These are phyloP conservation scores for Cataglyphis cursor DNA, from an alignment of 2,888 invertebrate genomes.

Conservation along the genomic window DNA sequence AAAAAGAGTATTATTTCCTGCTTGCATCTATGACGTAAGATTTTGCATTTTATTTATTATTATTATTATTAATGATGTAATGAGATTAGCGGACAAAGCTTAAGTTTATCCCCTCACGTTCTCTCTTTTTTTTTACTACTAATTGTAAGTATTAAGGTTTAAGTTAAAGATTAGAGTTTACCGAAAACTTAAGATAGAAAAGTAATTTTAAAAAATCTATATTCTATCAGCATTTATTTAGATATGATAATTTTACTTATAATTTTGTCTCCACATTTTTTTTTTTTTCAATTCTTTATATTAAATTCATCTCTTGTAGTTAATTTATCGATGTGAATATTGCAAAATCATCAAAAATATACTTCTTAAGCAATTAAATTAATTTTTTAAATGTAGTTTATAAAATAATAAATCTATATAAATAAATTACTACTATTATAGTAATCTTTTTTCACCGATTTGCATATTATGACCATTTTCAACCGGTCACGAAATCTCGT, in stretches of 20 bases:
- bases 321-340: neutral
- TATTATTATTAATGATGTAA: conserved; percentile 13
- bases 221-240: neutral
- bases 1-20: neutral
- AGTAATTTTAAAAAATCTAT: conserved; percentile 23
- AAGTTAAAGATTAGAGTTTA: conserved; percentile 5
- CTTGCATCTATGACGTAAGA: too few species aligned
- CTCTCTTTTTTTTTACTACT: neutral
- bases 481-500: neutral
- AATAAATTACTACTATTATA: neutral
- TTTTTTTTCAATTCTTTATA: neutral
- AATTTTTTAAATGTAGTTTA: neutral
- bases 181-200: conserved; percentile 9
- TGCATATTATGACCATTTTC: neutral
- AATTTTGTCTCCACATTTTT: neutral
- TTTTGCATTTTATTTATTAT: neutral
- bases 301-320: neutral
- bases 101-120: neutral
- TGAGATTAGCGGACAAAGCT: neutral
- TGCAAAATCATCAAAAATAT: neutral
- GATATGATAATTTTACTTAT: neutral
- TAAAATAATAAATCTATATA: conserved; percentile 3
- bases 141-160: neutral
- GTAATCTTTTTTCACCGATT: neutral
- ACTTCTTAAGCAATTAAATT: neutral